Evolutionary conservation across 2,888 invertebrate species (phyloP).

Genomic region (Trachelus stipa): DNA sequence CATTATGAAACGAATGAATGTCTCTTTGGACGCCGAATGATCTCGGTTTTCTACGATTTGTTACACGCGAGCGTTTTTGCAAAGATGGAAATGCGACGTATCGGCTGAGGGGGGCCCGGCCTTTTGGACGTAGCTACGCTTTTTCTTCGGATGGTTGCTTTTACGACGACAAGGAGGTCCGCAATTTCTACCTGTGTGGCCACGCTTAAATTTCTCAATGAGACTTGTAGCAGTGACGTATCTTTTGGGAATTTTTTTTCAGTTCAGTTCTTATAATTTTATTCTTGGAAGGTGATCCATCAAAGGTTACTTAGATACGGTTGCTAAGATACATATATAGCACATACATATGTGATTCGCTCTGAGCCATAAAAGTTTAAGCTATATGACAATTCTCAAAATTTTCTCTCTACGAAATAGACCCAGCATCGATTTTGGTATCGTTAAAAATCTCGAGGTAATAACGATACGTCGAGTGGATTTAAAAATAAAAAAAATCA

Average conservation of each 20-base stretch:
- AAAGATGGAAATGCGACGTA: slow-evolving; percentile 34
- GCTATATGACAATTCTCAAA: background rate
- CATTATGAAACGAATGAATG: slow-evolving; percentile 5
- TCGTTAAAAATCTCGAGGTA: background rate
- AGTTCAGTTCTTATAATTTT: background rate
- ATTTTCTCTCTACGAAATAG: background rate
- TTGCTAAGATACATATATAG: background rate
- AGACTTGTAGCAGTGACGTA: background rate
- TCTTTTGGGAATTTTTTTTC: background rate
- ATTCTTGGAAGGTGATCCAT: background rate
- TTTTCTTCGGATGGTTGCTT: background rate
- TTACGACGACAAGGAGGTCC: background rate
- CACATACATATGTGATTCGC: background rate
- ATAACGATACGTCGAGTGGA: background rate
- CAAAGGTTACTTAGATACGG: background rate
- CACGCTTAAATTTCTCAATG: background rate
- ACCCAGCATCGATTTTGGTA: background rate
- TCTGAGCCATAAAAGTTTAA: background rate
- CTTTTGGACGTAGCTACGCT: background rate
- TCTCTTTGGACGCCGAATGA: slow-evolving; percentile 8
- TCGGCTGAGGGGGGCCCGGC: background rate
- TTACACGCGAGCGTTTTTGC: slow-evolving; percentile 47
- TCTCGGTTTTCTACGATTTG: slow-evolving; percentile 40
- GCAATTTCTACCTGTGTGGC: slow-evolving; percentile 1
- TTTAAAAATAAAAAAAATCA: slow-evolving; percentile 10